A percentile compares a stretch with the other conserved stretches of the same genome.
Conservation (phyloP, 2,113 vertebrate genomes). For the Nanorana parkeri region DNA sequence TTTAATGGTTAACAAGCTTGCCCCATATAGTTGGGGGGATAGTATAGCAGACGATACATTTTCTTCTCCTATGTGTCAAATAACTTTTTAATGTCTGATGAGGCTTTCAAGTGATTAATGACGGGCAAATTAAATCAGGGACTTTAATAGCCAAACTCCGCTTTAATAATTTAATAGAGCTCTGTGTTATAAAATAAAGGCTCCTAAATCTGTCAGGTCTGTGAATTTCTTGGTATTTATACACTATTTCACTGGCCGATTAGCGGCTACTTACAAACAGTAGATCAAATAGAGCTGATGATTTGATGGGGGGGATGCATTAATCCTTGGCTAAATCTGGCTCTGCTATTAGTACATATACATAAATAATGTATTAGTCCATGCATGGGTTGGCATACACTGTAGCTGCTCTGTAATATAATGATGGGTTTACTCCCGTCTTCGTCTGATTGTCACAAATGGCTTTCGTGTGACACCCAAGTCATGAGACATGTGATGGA, state of each 20-base stretch:
- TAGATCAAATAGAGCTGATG: not conserved
- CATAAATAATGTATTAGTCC: conserved; percentile 54
- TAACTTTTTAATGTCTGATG: conserved; percentile 28
- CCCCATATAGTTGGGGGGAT: not conserved
- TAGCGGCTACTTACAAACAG: conserved; percentile 29
- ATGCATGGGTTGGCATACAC: conserved; percentile 67
- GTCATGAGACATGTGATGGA: conserved; percentile 89
- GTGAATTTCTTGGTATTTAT: not conserved
- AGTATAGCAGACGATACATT: not conserved
- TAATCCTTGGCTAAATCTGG: conserved; percentile 19
- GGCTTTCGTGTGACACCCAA: conserved; percentile 79
- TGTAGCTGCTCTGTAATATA: conserved; percentile 75
- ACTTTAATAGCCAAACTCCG: conserved; percentile 1
- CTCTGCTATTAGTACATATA: conserved; percentile 33
- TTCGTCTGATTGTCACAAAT: conserved; percentile 83
- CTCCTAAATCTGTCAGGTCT: conserved; percentile 13
- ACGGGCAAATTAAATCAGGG: conserved; percentile 29
- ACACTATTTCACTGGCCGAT: conserved; percentile 16
- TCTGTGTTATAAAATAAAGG: not conserved
- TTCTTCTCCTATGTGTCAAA: conserved; percentile 18
- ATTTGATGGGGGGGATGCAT: conserved; percentile 17
- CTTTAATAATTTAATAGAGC: conserved; percentile 1
- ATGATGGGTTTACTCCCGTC: conserved; percentile 86
- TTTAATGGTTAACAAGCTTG: conserved; percentile 19
- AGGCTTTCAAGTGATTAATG: conserved; percentile 33